Evolutionary conservation across 1,140 invertebrate genomes (phyloP).

Genomic region (Micrasema longulum): DNA sequence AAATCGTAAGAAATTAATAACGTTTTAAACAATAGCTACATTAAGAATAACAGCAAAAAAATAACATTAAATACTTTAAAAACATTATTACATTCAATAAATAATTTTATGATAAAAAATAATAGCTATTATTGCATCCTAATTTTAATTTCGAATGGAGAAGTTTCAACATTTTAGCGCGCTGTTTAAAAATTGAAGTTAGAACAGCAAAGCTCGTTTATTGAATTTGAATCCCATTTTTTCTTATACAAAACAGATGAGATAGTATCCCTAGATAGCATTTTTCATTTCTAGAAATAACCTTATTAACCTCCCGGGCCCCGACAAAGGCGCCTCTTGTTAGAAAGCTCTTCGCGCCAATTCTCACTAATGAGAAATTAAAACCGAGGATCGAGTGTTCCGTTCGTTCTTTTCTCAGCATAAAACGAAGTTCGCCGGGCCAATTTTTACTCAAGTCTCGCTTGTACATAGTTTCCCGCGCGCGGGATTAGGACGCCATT

Average conservation of each 20-base stretch:
- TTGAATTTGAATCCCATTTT: slow-evolving; percentile 20
- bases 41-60: too few relatives aligned
- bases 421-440: neutral
- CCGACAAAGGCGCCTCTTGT: neutral
- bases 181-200: slow-evolving; percentile 1
- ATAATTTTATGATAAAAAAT: too few relatives aligned
- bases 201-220: neutral
- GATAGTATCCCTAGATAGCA: neutral
- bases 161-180: too few relatives aligned
- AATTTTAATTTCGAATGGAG: too few relatives aligned
- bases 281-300: slow-evolving; percentile 16
- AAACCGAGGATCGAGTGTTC: slow-evolving; percentile 12
- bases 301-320: slow-evolving; percentile 15
- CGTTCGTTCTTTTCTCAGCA: slow-evolving; percentile 5
- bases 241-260: slow-evolving; percentile 12
- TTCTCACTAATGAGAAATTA: slow-evolving; percentile 29
- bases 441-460: slow-evolving; percentile 5
- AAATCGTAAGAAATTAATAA: too few relatives aligned
- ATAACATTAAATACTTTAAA: too few relatives aligned
- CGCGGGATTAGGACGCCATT: slow-evolving; percentile 5
- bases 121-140: too few relatives aligned
- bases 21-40: too few relatives aligned
- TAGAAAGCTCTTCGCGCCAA: slow-evolving; percentile 16
- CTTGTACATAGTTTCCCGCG: neutral
- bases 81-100: too few relatives aligned